Conservation (phyloP, 2,113 vertebrate species). For the Tor tambroides region DNA sequence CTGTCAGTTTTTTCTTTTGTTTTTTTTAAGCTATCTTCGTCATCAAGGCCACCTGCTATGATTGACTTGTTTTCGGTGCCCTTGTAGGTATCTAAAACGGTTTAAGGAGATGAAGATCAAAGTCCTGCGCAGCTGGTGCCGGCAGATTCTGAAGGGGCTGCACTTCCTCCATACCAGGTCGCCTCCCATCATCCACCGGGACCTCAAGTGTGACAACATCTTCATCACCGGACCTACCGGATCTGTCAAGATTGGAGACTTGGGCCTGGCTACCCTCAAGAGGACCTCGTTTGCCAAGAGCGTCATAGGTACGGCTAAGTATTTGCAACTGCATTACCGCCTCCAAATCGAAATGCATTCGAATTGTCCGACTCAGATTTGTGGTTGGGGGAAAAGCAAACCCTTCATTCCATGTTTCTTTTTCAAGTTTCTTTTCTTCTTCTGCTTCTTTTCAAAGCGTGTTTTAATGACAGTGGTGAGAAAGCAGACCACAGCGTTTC, state of each 20-base stretch:
- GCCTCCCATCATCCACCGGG: conserved; percentile 96
- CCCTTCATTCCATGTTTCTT: conserved; percentile 49
- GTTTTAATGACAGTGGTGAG: conserved; percentile 66
- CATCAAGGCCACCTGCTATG: background rate
- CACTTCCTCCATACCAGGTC: conserved; percentile 96
- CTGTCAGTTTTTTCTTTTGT: background rate
- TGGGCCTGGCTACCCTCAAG: conserved; percentile 95
- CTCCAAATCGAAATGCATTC: background rate
- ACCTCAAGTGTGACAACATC: conserved; percentile 99
- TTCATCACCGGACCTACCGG: conserved; percentile 99
- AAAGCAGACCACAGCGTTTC: conserved; percentile 83
- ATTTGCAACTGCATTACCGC: conserved; percentile 28
- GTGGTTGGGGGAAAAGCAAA: conserved; percentile 43
- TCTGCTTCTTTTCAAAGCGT: conserved; percentile 57
- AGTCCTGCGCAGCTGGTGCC: conserved; percentile 96
- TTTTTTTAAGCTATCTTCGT: background rate
- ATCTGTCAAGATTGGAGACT: conserved; percentile 97
- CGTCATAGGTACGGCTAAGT: conserved; percentile 91
- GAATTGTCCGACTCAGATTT: conserved; percentile 34
- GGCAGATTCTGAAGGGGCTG: conserved; percentile 96
- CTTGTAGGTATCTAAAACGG: conserved; percentile 89
- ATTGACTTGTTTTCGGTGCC: background rate
- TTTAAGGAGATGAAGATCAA: conserved; percentile 99
- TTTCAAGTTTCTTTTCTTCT: conserved; percentile 60
- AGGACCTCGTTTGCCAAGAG: conserved; percentile 98